These are phyloP conservation scores for Eupsilia transversa DNA, from an alignment of 2,888 invertebrate species.

Conservation along the genomic window DNA sequence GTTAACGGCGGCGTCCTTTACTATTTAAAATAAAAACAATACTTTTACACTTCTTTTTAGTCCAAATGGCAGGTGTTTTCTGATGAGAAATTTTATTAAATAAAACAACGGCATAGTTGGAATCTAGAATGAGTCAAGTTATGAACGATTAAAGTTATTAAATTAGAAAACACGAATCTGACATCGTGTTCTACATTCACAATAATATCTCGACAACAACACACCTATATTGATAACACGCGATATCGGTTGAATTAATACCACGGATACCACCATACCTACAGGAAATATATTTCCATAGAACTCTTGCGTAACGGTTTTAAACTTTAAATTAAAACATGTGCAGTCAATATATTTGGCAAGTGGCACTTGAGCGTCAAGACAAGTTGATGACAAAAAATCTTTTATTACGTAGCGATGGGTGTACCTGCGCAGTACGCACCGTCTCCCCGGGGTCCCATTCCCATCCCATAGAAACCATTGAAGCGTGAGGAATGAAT, in stretches of 20 bases:
- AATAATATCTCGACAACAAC: slow-evolving; percentile 17
- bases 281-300: neutral
- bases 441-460: slow-evolving; percentile 78
- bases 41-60: slow-evolving; percentile 24
- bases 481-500: slow-evolving; percentile 85
- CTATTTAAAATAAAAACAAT: slow-evolving; percentile 53
- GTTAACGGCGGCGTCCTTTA: slow-evolving; percentile 56
- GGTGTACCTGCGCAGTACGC: slow-evolving; percentile 83
- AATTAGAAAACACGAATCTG: slow-evolving; percentile 14
- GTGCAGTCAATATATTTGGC: slow-evolving; percentile 32
- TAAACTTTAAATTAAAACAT: slow-evolving; percentile 30
- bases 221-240: slow-evolving; percentile 26
- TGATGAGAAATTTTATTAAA: neutral
- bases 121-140: slow-evolving; percentile 15
- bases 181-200: slow-evolving; percentile 17
- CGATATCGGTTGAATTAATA: slow-evolving; percentile 11
- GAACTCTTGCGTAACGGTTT: slow-evolving; percentile 27
- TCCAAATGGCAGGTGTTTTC: slow-evolving; percentile 9
- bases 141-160: neutral
- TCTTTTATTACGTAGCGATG: slow-evolving; percentile 73
- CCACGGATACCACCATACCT: no score
- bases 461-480: slow-evolving; percentile 80
- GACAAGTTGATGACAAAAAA: slow-evolving; percentile 76
- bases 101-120: slow-evolving; percentile 3
- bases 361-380: slow-evolving; percentile 70